Evolutionary conservation across 2,113 vertebrate species (phyloP), one percentile per base, ranked within the genome.

Genomic region (Microtus richardsoni): DNA sequence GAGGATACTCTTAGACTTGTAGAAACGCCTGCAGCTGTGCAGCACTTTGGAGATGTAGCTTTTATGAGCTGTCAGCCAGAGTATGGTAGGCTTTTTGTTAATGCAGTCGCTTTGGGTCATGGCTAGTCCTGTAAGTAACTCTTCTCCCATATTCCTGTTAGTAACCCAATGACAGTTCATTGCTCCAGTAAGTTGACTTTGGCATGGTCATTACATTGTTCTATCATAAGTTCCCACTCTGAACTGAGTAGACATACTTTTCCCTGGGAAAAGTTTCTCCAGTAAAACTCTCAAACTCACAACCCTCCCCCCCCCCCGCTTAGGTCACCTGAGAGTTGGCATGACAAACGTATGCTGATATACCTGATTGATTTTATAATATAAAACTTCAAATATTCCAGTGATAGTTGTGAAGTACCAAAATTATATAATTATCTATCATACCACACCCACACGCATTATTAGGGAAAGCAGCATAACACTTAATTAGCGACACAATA

Each of bases 351-450:
- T 73, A 16, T 52, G 44, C 5, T 17, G 12, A 22, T 22, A 39
- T 24, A 39, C 2, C 36, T 54, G 24, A 71, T 26, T 28, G 13
- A 47, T 84, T 88, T 91, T 14, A 82, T 49, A 75, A 93, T 80
- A 88, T 3, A 52, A 41, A 52, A 30, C 88, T 96, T 96, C 77
- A 94, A 91, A 95, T 30, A 60, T 5, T 86, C 24, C 60, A 58
- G 47, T 64, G 12, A 54, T 49, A 88, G 6, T 47, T 83, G 47
- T 64, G 73, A 91, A 89, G 74, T 70, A 54, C 5, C 41, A 26
- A 19, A 47, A 54, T 84, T 9, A 41, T 41, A 17, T 94, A 86
- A 77, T 80, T 88, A 33, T 64, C 41, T 16, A 24, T 39, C 58
- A 60, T 62, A 33, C 2, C 49, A 91, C 21, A 62, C 1, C 21